Conservation (phyloP, 1,140 invertebrate genomes). For the Drosophila sproati region DNA sequence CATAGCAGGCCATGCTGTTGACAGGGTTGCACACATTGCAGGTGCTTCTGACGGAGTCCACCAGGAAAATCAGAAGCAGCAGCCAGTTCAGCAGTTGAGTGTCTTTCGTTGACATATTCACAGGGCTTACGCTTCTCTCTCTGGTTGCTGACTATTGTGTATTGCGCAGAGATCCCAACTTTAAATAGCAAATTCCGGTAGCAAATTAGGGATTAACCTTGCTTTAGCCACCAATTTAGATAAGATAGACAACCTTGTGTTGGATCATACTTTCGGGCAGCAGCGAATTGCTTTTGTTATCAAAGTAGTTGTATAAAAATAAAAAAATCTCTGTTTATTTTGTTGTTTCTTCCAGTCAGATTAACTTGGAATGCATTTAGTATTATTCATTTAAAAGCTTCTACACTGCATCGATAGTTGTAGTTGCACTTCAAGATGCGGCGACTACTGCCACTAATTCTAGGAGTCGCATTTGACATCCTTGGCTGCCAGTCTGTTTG, state of each 20-base stretch:
- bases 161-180: conserved; percentile 7
- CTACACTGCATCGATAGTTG: not conserved
- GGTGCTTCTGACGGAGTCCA: conserved; percentile 22
- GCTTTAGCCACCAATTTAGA: conserved; percentile 59
- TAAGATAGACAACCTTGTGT: conserved; percentile 32
- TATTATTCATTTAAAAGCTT: conserved; percentile 15
- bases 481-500: conserved; percentile 28
- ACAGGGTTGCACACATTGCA: conserved; percentile 67
- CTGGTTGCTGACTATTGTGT: conserved; percentile 32
- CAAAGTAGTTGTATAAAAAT: conserved; percentile 1
- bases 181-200: conserved; percentile 58
- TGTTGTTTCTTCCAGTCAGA: not conserved
- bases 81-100: conserved; percentile 7
- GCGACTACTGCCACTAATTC: conserved; percentile 9
- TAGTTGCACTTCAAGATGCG: conserved; percentile 54
- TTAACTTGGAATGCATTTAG: conserved; percentile 1
- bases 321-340: not conserved
- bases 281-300: not conserved
- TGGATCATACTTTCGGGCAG: conserved; percentile 59
- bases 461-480: not conserved
- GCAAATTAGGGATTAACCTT: conserved; percentile 20
- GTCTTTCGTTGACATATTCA: conserved; percentile 3
- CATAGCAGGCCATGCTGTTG: conserved; percentile 71
- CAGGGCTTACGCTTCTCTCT: not conserved
- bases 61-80: conserved; percentile 27